Evolutionary conservation across 2,888 invertebrate genomes (phyloP), one percentile per base, ranked within the genome.

Genomic region (Drosophila algonquin): DNA sequence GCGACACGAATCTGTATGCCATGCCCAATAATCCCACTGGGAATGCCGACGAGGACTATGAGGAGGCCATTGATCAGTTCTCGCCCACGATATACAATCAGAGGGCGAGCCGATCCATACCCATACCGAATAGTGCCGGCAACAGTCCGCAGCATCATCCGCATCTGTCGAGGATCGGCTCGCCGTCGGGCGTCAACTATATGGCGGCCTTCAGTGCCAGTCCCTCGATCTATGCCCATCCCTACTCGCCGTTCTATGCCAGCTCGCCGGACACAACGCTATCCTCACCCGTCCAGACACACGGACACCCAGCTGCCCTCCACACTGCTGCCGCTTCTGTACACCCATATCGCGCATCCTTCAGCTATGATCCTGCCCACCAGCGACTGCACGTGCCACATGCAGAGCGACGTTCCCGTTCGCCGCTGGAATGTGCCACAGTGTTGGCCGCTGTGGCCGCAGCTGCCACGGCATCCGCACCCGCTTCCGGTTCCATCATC

Each of bases 171-270:
- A n/a, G n/a, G n/a, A n/a, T n/a, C n/a, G n/a, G n/a, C n/a, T n/a
- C n/a, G n/a, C n/a, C n/a, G n/a, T 5, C 30, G 10, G 68, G 68
- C 4, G 16, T 44, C 3, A 50, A 35, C n/a, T 30, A 44, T 6
- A 7, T 47, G 5, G n/a, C 44, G 2, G 65, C 90, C 0, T 89
- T 81, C 27, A 91, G 91, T 73, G 90, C 90, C 27, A 90, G 91
- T 69, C 91, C 92, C 3, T 86, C 85, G 27, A 78, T 72, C 2
- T 75, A 80, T 27, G 59, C 78, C 9, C 81, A 81, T 73, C 75
- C 86, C 7, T 89, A 90, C 55, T 90, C 91, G n/a, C 91, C 92
- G 1, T 90, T 91, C 67, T 90, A 87, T 68, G 79, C 79, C 77
- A 86, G 90, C 52, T 89, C 91, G 6, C 91, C 91, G 40, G 89